A percentile compares a stretch with the other conserved stretches of the same genome.
phyloP scores from a whole-genome alignment of 2,113 vertebrate species.

The Apus apus region DNA sequence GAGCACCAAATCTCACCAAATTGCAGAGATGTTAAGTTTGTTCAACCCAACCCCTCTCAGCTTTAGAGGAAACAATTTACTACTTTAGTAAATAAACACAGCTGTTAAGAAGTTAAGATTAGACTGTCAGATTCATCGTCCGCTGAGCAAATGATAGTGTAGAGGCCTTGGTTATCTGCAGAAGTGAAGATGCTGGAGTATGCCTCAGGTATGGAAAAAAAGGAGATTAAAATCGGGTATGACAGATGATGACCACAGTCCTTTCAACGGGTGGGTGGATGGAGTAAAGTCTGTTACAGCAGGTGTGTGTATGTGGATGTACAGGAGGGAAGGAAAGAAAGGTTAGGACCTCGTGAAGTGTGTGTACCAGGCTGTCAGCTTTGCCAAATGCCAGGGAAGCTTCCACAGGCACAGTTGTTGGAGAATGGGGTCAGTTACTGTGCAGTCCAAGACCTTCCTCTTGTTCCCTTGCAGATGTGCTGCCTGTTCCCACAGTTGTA shows the following conservation, averaged over 20 bases:
- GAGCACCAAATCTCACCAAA: constrained; percentile 14
- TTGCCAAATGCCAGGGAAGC: background rate
- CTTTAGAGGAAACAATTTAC: constrained; percentile 63
- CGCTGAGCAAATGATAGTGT: constrained; percentile 49
- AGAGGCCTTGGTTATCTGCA: background rate
- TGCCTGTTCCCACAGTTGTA: background rate
- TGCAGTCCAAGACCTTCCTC: background rate
- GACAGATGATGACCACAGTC: background rate
- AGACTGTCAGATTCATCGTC: constrained; percentile 1
- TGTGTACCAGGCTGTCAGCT: background rate
- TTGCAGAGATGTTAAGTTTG: constrained; percentile 24
- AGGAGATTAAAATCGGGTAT: background rate
- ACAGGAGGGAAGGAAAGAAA: background rate
- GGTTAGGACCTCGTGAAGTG: background rate
- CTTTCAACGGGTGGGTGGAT: background rate
- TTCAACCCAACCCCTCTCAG: constrained; percentile 27
- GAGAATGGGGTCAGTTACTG: background rate
- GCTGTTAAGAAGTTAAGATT: constrained; percentile 52
- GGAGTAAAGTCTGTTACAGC: background rate
- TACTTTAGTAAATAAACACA: constrained; percentile 70
- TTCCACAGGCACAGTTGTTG: background rate
- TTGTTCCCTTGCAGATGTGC: background rate
- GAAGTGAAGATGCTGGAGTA: background rate
- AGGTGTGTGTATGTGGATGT: background rate
- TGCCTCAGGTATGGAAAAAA: background rate